Evolutionary conservation across 2,888 invertebrate genomes (phyloP), one percentile per base, ranked within the genome.

Genomic region (Homarus gammarus): DNA sequence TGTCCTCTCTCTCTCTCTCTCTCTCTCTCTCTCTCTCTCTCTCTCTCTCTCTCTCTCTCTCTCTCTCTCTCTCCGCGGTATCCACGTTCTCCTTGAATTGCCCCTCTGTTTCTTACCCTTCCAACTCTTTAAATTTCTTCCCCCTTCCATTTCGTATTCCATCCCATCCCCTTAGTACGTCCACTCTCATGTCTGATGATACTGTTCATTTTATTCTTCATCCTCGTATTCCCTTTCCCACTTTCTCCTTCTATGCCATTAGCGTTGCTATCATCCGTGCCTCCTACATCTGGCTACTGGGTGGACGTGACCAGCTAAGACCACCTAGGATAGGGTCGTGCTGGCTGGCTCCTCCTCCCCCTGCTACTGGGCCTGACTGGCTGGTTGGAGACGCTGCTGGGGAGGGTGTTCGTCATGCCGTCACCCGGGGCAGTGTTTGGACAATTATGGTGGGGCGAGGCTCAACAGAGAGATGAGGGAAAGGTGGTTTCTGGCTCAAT

Each of bases 301-400:
- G 15, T 49, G 49, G 49, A 49, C 15, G 49, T 49, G 49, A n/a
- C n/a, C n/a, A n/a, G n/a, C n/a, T n/a, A n/a, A n/a, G n/a, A n/a
- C n/a, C n/a, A n/a, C n/a, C n/a, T n/a, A n/a, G n/a, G n/a, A n/a
- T n/a, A n/a, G n/a, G n/a, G n/a, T n/a, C n/a, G n/a, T n/a, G n/a
- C 61, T 61, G n/a, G n/a, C n/a, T n/a, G n/a, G n/a, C n/a, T n/a
- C 72, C 33, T 15, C 38, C 36, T 72, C 36, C 27, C 75, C 75
- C 44, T 1, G 15, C 56, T 56, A 22, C 56, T 56, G 18, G 12
- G 3, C 44, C 12, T 12, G 56, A 22, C 22, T 56, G 56, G 56
- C 3, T 56, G 56, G 18, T 1, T 56, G 12, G 56, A 2, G 15
- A 22, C 3, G 18, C 56, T 15, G 49, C n/a, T n/a, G 15, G 49